Percentiles rank a stretch among this genome's conserved stretches.
Conservation (phyloP, 2,888 invertebrate genomes). For the Octonoba sinensis region DNA sequence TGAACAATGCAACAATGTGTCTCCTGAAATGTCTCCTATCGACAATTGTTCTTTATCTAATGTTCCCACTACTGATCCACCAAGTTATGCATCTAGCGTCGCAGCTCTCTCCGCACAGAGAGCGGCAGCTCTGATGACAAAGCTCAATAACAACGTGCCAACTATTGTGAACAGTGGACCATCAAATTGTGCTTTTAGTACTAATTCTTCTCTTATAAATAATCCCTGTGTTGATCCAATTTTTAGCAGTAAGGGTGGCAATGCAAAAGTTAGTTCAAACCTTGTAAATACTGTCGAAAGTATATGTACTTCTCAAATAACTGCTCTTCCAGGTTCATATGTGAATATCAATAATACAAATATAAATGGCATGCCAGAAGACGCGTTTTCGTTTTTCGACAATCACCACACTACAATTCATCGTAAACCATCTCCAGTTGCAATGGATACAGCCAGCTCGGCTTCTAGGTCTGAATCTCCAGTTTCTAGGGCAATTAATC, state of each 20-base stretch:
- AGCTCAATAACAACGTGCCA: conserved; percentile 66
- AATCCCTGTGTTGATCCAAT: conserved; percentile 38
- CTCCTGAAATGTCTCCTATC: conserved; percentile 31
- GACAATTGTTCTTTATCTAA: conserved; percentile 47
- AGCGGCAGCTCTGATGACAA: conserved; percentile 65
- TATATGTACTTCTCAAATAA: conserved; percentile 67
- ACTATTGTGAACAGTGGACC: conserved; percentile 75
- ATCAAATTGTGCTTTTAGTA: conserved; percentile 66
- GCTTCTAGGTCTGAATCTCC: conserved; percentile 69
- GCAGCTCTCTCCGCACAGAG: conserved; percentile 79
- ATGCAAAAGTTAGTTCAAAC: conserved; percentile 63
- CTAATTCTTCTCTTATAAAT: conserved; percentile 14
- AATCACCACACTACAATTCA: conserved; percentile 58
- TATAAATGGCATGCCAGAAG: conserved; percentile 53
- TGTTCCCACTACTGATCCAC: conserved; percentile 84
- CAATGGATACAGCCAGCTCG: conserved; percentile 66
- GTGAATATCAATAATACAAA: conserved; percentile 38
- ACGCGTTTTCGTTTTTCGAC: conserved; percentile 61
- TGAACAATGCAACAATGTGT: conserved; percentile 30
- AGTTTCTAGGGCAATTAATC: conserved; percentile 69
- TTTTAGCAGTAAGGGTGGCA: conserved; percentile 15
- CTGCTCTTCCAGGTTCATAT: conserved; percentile 64
- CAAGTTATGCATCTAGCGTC: conserved; percentile 92
- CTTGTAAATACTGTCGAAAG: conserved; percentile 67
- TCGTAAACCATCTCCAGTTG: conserved; percentile 64